Evolutionary conservation across 2,113 vertebrate species (phyloP).

Genomic region (Indri indri): DNA sequence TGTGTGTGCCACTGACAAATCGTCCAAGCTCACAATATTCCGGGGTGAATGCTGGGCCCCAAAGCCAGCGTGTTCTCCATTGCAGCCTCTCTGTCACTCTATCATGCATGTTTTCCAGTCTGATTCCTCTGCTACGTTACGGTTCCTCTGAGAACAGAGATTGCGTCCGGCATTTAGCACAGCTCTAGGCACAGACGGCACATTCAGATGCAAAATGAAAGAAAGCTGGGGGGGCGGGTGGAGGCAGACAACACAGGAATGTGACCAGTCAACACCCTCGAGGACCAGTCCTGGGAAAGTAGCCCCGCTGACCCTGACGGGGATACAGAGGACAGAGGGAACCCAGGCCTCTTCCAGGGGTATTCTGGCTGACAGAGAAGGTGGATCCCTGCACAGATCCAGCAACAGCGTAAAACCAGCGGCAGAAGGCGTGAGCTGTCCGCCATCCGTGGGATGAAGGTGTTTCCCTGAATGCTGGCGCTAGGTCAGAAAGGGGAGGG

Average conservation of each 20-base stretch:
- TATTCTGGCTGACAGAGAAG: neutral
- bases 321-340: neutral
- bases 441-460: neutral
- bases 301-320: neutral
- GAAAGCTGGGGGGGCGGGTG: neutral
- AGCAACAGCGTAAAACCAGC: neutral
- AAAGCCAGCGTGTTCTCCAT: neutral
- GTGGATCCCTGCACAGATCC: neutral
- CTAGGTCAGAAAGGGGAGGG: neutral
- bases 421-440: neutral
- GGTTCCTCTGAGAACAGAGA: neutral
- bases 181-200: neutral
- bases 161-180: neutral
- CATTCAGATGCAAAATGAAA: neutral
- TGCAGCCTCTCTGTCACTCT: neutral
- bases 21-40: neutral
- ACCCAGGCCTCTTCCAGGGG: accelerated
- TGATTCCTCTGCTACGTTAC: too few relatives aligned
- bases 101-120: neutral
- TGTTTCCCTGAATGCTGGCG: neutral
- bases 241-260: neutral
- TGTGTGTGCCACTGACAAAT: neutral
- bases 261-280: neutral
- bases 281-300: neutral
- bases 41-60: neutral